phyloP scores from a whole-genome alignment of 1,140 invertebrate genomes.

The Zaprionus davidi region DNA sequence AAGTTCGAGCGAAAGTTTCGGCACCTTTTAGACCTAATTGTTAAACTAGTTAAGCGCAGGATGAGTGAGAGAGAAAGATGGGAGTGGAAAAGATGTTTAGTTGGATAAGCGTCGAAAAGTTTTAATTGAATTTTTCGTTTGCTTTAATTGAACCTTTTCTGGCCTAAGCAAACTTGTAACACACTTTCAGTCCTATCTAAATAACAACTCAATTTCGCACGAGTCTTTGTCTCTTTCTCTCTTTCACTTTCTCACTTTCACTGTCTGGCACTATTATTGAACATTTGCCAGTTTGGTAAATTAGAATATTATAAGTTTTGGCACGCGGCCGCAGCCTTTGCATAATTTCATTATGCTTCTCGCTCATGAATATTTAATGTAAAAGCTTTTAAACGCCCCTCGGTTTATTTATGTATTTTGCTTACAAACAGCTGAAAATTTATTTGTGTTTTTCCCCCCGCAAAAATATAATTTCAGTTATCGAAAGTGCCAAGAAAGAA shows the following conservation, averaged over 20 bases:
- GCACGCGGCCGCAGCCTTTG: constrained; percentile 72
- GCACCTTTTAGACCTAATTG: constrained; percentile 33
- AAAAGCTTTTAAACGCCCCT: constrained; percentile 72
- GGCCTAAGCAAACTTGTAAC: constrained; percentile 34
- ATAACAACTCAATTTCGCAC: constrained; percentile 38
- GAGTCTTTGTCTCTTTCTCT: neutral
- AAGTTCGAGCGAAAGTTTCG: constrained; percentile 44
- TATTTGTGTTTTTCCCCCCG: constrained; percentile 24
- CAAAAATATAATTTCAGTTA: constrained; percentile 66
- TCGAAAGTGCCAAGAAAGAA: constrained; percentile 49
- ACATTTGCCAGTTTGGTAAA: constrained; percentile 73
- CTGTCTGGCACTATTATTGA: constrained; percentile 57
- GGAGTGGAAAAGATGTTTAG: constrained; percentile 29
- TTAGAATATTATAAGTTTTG: constrained; percentile 77
- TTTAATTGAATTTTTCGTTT: constrained; percentile 55
- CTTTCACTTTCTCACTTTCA: constrained; percentile 15
- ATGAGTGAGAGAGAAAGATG: neutral
- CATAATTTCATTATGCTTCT: constrained; percentile 72
- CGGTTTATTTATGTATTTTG: constrained; percentile 72
- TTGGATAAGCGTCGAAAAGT: constrained; percentile 41
- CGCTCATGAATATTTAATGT: constrained; percentile 74
- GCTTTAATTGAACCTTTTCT: constrained; percentile 24
- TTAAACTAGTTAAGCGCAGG: constrained; percentile 30
- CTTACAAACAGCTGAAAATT: constrained; percentile 34
- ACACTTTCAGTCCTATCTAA: constrained; percentile 23